A percentile compares a stretch with the other conserved stretches of the same genome.
Evolutionary conservation across 2,888 invertebrate genomes (phyloP).

Genomic region (Cephalotes varians): DNA sequence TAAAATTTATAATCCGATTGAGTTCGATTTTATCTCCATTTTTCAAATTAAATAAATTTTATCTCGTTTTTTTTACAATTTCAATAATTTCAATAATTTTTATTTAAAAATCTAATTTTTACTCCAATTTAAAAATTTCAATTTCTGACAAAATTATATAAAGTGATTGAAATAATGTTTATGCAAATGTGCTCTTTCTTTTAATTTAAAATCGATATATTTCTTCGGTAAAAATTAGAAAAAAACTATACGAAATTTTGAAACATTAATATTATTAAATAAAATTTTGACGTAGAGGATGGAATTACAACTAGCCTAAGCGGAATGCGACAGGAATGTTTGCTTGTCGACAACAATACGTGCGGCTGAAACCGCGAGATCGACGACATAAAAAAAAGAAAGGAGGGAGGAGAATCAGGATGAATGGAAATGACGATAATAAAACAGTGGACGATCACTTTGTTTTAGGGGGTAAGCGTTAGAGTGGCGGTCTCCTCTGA

Average conservation of each 20-base stretch:
- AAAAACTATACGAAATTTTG: neutral
- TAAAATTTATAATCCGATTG: neutral
- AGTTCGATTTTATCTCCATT: neutral
- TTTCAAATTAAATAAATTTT: neutral
- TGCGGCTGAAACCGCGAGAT: slow-evolving; percentile 3
- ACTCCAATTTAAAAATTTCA: neutral
- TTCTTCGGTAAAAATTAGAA: neutral
- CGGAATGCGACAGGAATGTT: slow-evolving; percentile 5
- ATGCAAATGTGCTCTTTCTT: neutral
- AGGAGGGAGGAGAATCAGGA: neutral
- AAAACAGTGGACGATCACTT: slow-evolving; percentile 54
- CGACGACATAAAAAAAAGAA: neutral
- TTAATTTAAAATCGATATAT: neutral
- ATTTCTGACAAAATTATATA: neutral
- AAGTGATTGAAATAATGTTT: neutral
- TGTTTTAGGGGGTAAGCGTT: slow-evolving; percentile 26
- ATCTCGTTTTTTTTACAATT: neutral
- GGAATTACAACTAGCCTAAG: slow-evolving; percentile 21
- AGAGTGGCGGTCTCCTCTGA: slow-evolving; percentile 46
- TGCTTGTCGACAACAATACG: slow-evolving; percentile 1
- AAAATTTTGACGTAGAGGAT: neutral
- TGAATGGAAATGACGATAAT: slow-evolving; percentile 16
- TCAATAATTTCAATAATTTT: neutral
- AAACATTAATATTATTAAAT: neutral
- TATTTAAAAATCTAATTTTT: neutral